A percentile compares a stretch with the other conserved stretches of the same genome.
Conservation (phyloP, 2,888 invertebrate genomes). For the Pammene aurita region DNA sequence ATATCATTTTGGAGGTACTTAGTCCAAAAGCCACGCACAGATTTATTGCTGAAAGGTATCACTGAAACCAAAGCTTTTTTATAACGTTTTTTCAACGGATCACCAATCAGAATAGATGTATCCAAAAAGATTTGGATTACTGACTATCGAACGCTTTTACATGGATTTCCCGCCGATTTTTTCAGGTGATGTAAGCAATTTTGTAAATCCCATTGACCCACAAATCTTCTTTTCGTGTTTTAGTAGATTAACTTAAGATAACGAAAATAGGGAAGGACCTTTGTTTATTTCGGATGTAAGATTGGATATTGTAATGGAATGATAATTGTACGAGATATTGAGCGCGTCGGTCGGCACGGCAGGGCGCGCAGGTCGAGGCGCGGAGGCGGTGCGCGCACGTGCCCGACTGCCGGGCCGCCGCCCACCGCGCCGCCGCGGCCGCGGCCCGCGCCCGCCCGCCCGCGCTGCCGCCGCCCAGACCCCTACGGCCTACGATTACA, state of each 20-base stretch:
- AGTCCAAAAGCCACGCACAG: neutral
- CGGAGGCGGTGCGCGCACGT: constrained; percentile 76
- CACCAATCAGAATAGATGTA: neutral
- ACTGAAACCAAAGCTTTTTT: constrained; percentile 11
- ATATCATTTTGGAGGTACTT: neutral
- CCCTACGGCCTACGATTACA: no score
- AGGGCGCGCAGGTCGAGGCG: constrained; percentile 62
- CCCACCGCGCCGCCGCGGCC: constrained; percentile 66
- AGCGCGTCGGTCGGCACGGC: constrained; percentile 59
- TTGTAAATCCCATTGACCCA: constrained; percentile 72
- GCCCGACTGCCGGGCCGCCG: constrained; percentile 74
- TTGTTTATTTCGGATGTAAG: constrained; percentile 11
- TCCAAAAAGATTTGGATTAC: constrained; percentile 12
- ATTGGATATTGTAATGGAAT: constrained; percentile 12
- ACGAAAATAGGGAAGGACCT: constrained; percentile 1
- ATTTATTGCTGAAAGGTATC: constrained; percentile 16
- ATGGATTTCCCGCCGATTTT: constrained; percentile 74
- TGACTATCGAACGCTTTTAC: constrained; percentile 17
- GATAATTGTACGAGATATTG: constrained; percentile 57
- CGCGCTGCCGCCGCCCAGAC: constrained; percentile 57
- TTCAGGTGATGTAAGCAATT: constrained; percentile 74
- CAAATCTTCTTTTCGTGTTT: constrained; percentile 57
- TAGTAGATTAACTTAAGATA: constrained; percentile 12
- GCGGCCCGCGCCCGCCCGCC: constrained; percentile 60
- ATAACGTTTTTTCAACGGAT: neutral